Conservation (phyloP, 2,888 invertebrate genomes). For the Pachliopta kotzebuea region DNA sequence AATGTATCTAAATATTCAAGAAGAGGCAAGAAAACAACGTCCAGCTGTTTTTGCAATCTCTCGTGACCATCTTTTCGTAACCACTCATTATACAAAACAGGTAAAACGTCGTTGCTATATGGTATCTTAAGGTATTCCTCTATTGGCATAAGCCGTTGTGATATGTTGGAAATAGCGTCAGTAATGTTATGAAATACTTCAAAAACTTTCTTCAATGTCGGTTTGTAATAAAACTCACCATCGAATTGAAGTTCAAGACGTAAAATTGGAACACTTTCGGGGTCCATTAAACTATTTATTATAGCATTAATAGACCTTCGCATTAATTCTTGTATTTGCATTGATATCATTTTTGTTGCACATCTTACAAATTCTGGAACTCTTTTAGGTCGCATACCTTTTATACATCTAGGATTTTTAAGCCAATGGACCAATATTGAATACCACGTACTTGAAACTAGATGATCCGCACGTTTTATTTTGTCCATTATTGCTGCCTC, state of each 20-base stretch:
- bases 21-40: conserved; percentile 79
- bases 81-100: conserved; percentile 81
- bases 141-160: conserved; percentile 81
- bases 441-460: conserved; percentile 72
- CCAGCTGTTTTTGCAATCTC: conserved; percentile 74
- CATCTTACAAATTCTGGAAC: conserved; percentile 64
- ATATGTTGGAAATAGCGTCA: conserved; percentile 76
- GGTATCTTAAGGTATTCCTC: conserved; percentile 70
- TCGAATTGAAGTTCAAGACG: conserved; percentile 80
- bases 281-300: conserved; percentile 75
- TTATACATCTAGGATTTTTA: conserved; percentile 71
- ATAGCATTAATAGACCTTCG: conserved; percentile 84
- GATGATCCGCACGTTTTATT: conserved; percentile 65
- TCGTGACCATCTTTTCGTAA: conserved; percentile 74
- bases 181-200: conserved; percentile 80
- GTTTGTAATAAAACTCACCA: conserved; percentile 79
- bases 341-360: conserved; percentile 70
- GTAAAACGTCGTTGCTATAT: conserved; percentile 71
- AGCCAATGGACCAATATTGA: conserved; percentile 66
- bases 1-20: conserved; percentile 76
- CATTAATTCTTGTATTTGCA: conserved; percentile 84
- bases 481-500: conserved; percentile 55
- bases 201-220: conserved; percentile 80
- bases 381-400: conserved; percentile 59
- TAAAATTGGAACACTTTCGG: conserved; percentile 81